phyloP scores from a whole-genome alignment of 2,797 vertebrate genomes.

The Pygocentrus nattereri region DNA sequence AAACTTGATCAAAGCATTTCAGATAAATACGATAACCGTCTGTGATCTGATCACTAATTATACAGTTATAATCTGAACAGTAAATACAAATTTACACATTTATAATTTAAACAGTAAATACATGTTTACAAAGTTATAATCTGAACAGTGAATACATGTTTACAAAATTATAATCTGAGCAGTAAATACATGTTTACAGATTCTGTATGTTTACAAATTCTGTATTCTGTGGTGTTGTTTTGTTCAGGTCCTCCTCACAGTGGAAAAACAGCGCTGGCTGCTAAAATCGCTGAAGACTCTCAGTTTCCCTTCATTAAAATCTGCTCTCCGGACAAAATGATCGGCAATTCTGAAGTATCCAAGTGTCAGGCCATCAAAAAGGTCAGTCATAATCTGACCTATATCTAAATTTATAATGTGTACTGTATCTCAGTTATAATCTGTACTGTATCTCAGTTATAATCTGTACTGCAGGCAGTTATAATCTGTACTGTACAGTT shows the following conservation, averaged over 20 bases:
- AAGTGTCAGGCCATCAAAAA: conserved; percentile 99
- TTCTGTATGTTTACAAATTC: too few relatives aligned
- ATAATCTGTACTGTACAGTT: not conserved
- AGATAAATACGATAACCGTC: too few relatives aligned
- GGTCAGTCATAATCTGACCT: conserved; percentile 69
- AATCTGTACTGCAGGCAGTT: not conserved
- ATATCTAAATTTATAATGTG: not conserved
- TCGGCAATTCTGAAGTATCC: conserved; percentile 94
- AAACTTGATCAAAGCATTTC: too few relatives aligned
- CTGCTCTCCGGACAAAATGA: conserved; percentile 99
- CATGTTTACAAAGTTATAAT: too few relatives aligned
- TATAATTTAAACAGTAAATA: not conserved
- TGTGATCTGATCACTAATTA: too few relatives aligned
- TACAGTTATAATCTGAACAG: too few relatives aligned
- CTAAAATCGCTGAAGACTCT: conserved; percentile 95
- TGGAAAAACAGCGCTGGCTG: conserved; percentile 95
- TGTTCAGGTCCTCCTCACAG: conserved; percentile 91
- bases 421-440: not conserved
- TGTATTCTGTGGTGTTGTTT: not conserved
- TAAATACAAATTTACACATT: too few relatives aligned
- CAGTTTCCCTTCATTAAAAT: conserved; percentile 99
- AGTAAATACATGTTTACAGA: not conserved
- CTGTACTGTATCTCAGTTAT: not conserved
- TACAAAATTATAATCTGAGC: not conserved
- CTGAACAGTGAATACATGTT: not conserved